Conservation (phyloP, 1,140 invertebrate species). For the Conus ventricosus region DNA sequence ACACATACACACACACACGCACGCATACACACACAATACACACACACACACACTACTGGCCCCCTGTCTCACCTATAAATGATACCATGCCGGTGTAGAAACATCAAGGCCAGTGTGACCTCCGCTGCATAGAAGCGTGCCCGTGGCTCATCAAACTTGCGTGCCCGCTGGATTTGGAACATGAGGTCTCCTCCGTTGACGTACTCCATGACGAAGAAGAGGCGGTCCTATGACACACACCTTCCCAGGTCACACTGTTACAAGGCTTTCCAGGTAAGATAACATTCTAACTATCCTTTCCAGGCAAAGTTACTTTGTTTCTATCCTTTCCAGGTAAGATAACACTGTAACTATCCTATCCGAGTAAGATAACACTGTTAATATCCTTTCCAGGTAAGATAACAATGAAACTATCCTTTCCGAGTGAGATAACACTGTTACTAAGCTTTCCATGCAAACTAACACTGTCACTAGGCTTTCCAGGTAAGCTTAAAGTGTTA, state of each 20-base stretch:
- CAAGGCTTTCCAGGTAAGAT: too few relatives aligned
- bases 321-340: too few relatives aligned
- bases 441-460: too few relatives aligned
- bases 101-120: constrained; percentile 98
- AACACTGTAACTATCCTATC: too few relatives aligned
- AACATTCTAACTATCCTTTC: too few relatives aligned
- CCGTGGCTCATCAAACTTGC: constrained; percentile 97
- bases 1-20: neutral
- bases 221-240: constrained; percentile 81
- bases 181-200: constrained; percentile 99
- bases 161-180: constrained; percentile 99
- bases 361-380: too few relatives aligned
- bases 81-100: constrained; percentile 96
- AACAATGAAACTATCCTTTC: too few relatives aligned
- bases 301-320: too few relatives aligned
- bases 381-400: too few relatives aligned
- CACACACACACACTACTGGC: neutral
- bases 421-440: too few relatives aligned
- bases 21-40: neutral
- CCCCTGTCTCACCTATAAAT: constrained; percentile 86
- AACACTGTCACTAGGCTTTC: too few relatives aligned
- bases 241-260: neutral
- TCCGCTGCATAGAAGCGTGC: constrained; percentile 99
- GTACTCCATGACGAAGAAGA: constrained; percentile 99
- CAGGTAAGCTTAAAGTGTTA: too few relatives aligned